Percentiles rank a stretch among this genome's conserved stretches.
These are phyloP conservation scores for Agapetus fuscipes DNA, from an alignment of 2,888 invertebrate species.

Conservation along the genomic window DNA sequence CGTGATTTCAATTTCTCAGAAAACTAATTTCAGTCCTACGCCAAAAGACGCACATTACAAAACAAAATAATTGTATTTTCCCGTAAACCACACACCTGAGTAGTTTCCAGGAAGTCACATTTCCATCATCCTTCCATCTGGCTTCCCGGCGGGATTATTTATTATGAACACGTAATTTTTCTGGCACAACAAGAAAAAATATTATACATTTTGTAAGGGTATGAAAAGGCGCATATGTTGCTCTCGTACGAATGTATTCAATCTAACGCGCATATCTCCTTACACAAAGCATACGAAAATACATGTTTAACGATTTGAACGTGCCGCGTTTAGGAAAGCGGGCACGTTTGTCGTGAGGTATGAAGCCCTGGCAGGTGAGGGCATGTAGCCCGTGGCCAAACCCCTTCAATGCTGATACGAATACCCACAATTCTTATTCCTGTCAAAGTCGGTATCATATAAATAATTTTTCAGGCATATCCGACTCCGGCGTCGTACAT, in stretches of 20 bases:
- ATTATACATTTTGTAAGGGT: slow-evolving; percentile 10
- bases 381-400: neutral
- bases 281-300: slow-evolving; percentile 19
- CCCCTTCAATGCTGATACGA: slow-evolving; percentile 11
- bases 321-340: slow-evolving; percentile 13
- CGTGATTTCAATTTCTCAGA: no score
- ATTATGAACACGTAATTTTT: slow-evolving; percentile 20
- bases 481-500: no score
- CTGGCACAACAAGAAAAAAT: slow-evolving; percentile 10
- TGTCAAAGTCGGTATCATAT: slow-evolving; percentile 10
- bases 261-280: slow-evolving; percentile 19
- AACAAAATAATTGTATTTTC: slow-evolving; percentile 16
- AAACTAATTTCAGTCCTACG: no score
- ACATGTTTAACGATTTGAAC: slow-evolving; percentile 20
- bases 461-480: no score
- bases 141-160: slow-evolving; percentile 15
- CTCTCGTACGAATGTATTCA: slow-evolving; percentile 18
- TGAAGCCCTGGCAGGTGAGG: neutral
- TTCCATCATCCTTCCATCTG: slow-evolving; percentile 7
- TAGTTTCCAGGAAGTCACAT: slow-evolving; percentile 11
- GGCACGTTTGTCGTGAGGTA: slow-evolving; percentile 17
- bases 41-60: no score
- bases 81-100: slow-evolving; percentile 17
- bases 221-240: slow-evolving; percentile 17
- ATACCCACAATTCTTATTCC: slow-evolving; percentile 16